Percentiles rank a stretch among this genome's conserved stretches.
phyloP scores from a whole-genome alignment of 2,113 vertebrate species.

The Baryphthengus martii region DNA sequence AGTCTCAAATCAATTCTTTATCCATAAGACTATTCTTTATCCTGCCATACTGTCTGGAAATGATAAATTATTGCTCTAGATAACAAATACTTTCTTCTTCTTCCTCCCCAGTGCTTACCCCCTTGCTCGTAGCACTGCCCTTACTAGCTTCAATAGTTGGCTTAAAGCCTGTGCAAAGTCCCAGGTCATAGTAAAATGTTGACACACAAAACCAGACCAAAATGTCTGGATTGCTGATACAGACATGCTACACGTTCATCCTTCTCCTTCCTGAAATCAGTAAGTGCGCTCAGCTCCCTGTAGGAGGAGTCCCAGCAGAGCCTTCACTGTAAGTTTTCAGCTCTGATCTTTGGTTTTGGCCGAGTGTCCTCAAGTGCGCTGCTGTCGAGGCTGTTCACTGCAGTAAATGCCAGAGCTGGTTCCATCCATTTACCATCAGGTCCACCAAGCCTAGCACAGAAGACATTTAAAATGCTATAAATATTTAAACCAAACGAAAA shows the following conservation, averaged over 20 bases:
- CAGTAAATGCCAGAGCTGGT: neutral
- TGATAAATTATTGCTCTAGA: conserved; percentile 17
- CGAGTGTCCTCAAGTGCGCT: rapidly evolving
- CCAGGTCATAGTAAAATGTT: neutral
- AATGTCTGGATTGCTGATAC: neutral
- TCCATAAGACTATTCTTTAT: conserved; percentile 17
- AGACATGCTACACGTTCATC: neutral
- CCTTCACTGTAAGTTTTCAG: neutral
- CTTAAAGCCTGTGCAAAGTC: neutral
- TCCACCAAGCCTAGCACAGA: neutral
- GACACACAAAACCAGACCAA: neutral
- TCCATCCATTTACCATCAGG: neutral
- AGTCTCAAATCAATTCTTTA: conserved; percentile 4
- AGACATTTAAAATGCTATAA: neutral
- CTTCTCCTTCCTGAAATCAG: neutral
- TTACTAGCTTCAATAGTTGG: neutral
- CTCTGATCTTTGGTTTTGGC: neutral
- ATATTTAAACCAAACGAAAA: conserved; percentile 43
- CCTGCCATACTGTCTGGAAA: neutral
- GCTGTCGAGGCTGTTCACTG: neutral
- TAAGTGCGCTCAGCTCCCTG: neutral
- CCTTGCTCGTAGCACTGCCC: neutral
- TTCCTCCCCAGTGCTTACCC: neutral
- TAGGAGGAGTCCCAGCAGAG: neutral
- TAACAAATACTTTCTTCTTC: neutral